These are phyloP conservation scores for Drosophila putrida DNA, from an alignment of 2,888 invertebrate species.

Conservation along the genomic window DNA sequence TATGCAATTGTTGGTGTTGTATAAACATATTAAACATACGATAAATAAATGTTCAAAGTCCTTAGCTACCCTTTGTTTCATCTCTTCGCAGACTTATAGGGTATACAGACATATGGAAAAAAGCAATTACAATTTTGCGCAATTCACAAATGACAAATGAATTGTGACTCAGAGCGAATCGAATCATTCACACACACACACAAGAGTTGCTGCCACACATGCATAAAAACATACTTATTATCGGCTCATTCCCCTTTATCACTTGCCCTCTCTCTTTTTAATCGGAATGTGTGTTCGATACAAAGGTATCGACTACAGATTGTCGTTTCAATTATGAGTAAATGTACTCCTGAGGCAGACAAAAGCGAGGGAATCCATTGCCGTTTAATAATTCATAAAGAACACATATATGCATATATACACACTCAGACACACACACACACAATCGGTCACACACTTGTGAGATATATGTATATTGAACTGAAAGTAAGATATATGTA, in stretches of 20 bases:
- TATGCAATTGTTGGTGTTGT: no score
- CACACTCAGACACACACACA: neutral
- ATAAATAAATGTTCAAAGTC: no score
- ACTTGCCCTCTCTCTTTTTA: neutral
- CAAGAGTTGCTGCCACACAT: slow-evolving; percentile 11
- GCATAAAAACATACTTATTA: slow-evolving; percentile 3
- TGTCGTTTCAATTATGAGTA: slow-evolving; percentile 55
- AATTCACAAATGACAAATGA: slow-evolving; percentile 24
- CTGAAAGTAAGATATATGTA: slow-evolving; percentile 50
- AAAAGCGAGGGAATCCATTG: slow-evolving; percentile 37
- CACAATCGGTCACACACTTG: slow-evolving; percentile 7
- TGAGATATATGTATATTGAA: neutral
- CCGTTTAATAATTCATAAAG: slow-evolving; percentile 57
- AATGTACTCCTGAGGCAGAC: slow-evolving; percentile 42
- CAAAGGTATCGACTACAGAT: slow-evolving; percentile 36
- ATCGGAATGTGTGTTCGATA: slow-evolving; percentile 27
- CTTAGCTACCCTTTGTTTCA: no score
- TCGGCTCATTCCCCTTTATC: neutral
- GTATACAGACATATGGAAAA: slow-evolving; percentile 1
- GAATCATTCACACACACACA: slow-evolving; percentile 12
- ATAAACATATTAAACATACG: no score
- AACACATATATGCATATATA: slow-evolving; percentile 14
- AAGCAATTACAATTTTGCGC: slow-evolving; percentile 17
- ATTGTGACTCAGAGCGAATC: slow-evolving; percentile 18
- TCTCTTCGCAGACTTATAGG: neutral